A percentile compares a stretch with the other conserved stretches of the same genome.
Conservation (phyloP, 2,797 vertebrate species). For the Alectoris magna region DNA sequence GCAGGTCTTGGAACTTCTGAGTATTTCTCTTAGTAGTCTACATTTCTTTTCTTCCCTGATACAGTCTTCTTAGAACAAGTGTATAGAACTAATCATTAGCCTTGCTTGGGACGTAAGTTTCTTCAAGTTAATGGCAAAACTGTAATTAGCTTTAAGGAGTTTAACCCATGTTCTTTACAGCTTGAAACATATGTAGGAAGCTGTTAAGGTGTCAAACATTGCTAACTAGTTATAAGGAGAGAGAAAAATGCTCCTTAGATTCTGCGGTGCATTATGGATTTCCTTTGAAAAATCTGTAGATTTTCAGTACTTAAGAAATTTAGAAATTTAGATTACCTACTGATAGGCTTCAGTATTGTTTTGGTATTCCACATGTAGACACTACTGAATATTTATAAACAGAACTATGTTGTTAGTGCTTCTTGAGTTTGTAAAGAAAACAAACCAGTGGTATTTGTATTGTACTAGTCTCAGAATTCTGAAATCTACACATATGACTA, state of each 20-base stretch:
- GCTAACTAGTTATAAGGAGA: not conserved
- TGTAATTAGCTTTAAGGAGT: not conserved
- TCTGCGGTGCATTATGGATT: not conserved
- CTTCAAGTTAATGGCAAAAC: not conserved
- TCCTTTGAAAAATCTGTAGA: not conserved
- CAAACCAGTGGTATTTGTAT: not conserved
- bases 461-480: not conserved
- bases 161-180: not conserved
- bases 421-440: not conserved
- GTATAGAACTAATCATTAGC: not conserved
- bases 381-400: not conserved
- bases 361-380: not conserved
- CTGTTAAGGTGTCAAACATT: not conserved
- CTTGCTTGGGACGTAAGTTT: not conserved
- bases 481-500: not conserved
- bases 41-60: not conserved
- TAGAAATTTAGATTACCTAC: not conserved
- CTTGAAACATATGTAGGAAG: not conserved
- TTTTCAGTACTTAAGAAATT: not conserved
- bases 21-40: not conserved
- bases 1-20: not conserved
- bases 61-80: not conserved
- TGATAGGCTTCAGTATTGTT: not conserved
- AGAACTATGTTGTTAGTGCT: not conserved
- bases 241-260: not conserved